These are phyloP conservation scores for Ischnura elegans DNA, from an alignment of 2,888 invertebrate genomes.

Conservation along the genomic window DNA sequence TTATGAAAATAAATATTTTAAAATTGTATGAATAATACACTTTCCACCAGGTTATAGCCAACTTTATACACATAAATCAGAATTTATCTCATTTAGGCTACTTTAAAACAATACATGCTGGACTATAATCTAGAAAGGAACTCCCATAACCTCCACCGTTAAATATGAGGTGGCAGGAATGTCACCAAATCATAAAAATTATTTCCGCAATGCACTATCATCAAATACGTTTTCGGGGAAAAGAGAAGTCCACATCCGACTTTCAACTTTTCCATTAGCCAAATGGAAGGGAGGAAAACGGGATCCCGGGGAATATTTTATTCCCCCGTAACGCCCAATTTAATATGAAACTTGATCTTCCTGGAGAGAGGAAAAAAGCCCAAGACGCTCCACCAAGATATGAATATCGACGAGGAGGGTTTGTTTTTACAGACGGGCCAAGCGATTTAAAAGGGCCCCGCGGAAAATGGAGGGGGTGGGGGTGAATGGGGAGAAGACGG, in stretches of 20 bases:
- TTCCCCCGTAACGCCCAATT: conserved; percentile 69
- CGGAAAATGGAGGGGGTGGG: background rate
- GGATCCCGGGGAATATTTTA: background rate
- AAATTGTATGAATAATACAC: no score
- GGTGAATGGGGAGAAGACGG: background rate
- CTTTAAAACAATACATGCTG: no score
- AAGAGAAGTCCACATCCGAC: background rate
- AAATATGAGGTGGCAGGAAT: background rate
- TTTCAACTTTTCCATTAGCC: conserved; percentile 41
- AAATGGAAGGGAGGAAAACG: conserved; percentile 3
- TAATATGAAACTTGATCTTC: conserved; percentile 71
- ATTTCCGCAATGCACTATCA: background rate
- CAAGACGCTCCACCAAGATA: conserved; percentile 29
- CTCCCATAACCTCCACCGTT: no score
- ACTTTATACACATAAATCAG: no score
- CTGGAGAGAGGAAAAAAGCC: conserved; percentile 68
- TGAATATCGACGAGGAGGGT: conserved; percentile 19
- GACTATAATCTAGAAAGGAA: no score
- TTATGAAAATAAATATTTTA: no score
- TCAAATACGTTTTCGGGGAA: background rate
- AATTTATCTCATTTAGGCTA: no score
- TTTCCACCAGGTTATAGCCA: no score
- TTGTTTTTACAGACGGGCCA: background rate
- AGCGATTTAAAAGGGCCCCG: background rate
- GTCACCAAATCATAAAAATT: background rate